phyloP scores from a whole-genome alignment of 2,888 invertebrate species.

The Gandaritis pyraliata region DNA sequence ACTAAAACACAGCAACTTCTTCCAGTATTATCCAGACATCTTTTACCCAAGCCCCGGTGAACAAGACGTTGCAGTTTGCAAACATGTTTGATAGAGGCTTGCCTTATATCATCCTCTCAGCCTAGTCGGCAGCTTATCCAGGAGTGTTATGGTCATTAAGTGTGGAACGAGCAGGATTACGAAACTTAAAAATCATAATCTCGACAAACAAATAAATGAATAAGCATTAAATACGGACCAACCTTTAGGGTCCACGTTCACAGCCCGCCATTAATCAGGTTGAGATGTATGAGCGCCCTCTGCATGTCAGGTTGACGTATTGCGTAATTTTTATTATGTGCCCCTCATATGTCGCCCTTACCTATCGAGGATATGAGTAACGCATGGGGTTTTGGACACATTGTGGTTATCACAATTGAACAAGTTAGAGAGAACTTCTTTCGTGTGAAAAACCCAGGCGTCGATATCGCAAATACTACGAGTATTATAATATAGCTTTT shows the following conservation, averaged over 20 bases:
- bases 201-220: constrained; percentile 49
- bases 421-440: not conserved
- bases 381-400: constrained; percentile 7
- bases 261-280: constrained; percentile 69
- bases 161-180: not conserved
- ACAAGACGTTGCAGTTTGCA: no score
- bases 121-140: no score
- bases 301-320: constrained; percentile 66
- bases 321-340: constrained; percentile 67
- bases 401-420: constrained; percentile 1
- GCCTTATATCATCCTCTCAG: no score
- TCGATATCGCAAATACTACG: no score
- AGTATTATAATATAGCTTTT: no score
- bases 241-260: constrained; percentile 60
- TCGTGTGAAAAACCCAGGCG: no score
- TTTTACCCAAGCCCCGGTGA: no score
- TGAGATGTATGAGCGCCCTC: constrained; percentile 45
- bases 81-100: no score
- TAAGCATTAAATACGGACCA: constrained; percentile 69
- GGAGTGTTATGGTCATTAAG: no score
- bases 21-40: no score
- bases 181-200: constrained; percentile 10
- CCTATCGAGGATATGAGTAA: constrained; percentile 29
- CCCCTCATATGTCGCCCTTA: constrained; percentile 33
- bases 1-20: no score